A percentile compares a stretch with the other conserved stretches of the same genome.
These are phyloP conservation scores for Protonemura montana DNA, from an alignment of 2,888 invertebrate species.

Conservation along the genomic window DNA sequence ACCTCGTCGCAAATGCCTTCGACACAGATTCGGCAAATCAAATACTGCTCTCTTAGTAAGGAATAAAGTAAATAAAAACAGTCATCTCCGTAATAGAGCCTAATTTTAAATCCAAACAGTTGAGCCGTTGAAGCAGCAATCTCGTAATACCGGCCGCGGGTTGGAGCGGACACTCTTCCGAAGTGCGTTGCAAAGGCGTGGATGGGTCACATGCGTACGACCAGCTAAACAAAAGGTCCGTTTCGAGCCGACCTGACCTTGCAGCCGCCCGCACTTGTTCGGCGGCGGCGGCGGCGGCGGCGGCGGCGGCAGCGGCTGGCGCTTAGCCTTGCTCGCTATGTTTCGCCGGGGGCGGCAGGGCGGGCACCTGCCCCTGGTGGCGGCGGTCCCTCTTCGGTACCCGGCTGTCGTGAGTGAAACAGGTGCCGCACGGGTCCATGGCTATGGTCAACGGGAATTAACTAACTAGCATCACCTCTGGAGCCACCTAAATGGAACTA, in stretches of 20 bases:
- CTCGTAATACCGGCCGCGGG: not conserved
- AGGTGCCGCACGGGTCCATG: constrained; percentile 42
- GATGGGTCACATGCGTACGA: not conserved
- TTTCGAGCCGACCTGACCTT: not conserved
- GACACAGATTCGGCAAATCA: not conserved
- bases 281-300: constrained; percentile 1
- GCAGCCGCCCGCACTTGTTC: constrained; percentile 13
- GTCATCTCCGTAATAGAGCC: not conserved
- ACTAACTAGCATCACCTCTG: constrained; percentile 9
- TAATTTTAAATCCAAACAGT: not conserved
- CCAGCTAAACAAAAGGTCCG: not conserved
- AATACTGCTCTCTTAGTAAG: not conserved
- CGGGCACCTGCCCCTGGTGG: constrained; percentile 2
- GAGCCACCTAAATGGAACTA: constrained; percentile 14
- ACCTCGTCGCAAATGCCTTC: not conserved
- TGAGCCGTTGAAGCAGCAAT: not conserved
- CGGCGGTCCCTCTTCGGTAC: constrained; percentile 24
- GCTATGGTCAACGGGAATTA: constrained; percentile 25
- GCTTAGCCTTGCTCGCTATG: not conserved
- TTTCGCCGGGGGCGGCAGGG: not conserved
- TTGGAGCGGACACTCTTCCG: not conserved
- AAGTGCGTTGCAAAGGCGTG: not conserved
- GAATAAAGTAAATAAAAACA: not conserved
- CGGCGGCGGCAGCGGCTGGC: not conserved
- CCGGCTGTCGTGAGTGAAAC: constrained; percentile 38